Conservation (phyloP, 2,113 vertebrate species). For the Tragelaphus scriptus region DNA sequence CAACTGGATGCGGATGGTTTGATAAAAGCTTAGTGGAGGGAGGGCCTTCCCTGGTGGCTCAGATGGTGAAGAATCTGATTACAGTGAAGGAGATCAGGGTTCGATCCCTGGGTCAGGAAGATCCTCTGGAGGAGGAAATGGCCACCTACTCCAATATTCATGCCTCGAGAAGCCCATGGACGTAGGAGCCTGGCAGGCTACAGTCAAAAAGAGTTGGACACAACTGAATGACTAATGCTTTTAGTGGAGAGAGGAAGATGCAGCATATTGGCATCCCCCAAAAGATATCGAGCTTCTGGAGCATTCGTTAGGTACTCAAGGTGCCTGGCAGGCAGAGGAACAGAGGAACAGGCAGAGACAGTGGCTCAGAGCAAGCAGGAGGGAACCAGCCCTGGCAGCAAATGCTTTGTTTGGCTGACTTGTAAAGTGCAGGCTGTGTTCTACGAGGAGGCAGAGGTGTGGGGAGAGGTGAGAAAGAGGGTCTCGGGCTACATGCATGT, state of each 20-base stretch:
- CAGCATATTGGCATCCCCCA: not conserved
- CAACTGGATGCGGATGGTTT: not conserved
- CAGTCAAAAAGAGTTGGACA: not conserved
- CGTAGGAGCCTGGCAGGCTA: not conserved
- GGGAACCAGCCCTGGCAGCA: not conserved
- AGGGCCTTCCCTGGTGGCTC: not conserved
- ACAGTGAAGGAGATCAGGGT: not conserved
- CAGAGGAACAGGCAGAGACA: not conserved
- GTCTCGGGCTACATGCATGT: accelerated
- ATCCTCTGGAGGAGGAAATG: not conserved
- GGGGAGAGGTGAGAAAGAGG: not conserved
- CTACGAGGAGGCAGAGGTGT: accelerated
- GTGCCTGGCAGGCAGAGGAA: not conserved
- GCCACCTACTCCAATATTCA: not conserved
- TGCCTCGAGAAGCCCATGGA: not conserved
- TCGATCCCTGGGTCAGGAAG: not conserved
- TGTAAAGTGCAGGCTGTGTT: not conserved
- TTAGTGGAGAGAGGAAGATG: not conserved
- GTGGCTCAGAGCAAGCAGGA: not conserved
- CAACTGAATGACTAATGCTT: not conserved
- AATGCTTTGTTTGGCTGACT: not conserved
- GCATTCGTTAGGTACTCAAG: not conserved
- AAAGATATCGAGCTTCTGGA: not conserved
- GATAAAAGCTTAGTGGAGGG: not conserved
- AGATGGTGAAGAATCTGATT: not conserved